These are phyloP conservation scores for Criorhina ranunculi DNA, from an alignment of 2,888 invertebrate genomes.

Conservation along the genomic window DNA sequence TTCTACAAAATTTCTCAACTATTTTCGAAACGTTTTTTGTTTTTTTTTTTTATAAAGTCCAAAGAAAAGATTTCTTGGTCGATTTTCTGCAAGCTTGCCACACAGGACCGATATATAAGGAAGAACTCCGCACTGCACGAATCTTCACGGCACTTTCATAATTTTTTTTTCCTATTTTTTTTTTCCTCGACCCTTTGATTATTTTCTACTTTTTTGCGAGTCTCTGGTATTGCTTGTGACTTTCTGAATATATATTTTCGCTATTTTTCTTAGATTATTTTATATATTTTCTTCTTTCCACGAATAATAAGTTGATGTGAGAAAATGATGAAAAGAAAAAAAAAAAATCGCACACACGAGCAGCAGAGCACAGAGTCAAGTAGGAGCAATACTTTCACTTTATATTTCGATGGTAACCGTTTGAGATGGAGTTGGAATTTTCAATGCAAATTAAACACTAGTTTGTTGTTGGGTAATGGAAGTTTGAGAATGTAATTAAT, in stretches of 20 bases:
- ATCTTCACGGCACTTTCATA: slow-evolving; percentile 74
- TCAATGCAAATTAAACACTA: slow-evolving; percentile 74
- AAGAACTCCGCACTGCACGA: slow-evolving; percentile 64
- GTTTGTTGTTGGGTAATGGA: slow-evolving; percentile 73
- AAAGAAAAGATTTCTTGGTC: slow-evolving; percentile 25
- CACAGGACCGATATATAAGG: slow-evolving; percentile 45
- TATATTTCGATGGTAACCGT: slow-evolving; percentile 68
- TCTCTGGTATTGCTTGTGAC: slow-evolving; percentile 35
- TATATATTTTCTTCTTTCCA: slow-evolving; percentile 50
- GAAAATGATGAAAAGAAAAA: slow-evolving; percentile 55
- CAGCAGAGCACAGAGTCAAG: slow-evolving; percentile 65
- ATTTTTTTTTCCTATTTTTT: slow-evolving; percentile 42
- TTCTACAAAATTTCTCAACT: slow-evolving; percentile 63
- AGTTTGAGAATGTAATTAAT: slow-evolving; percentile 75
- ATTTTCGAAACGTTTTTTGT: slow-evolving; percentile 65
- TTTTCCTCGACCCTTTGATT: background rate
- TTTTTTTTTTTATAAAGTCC: slow-evolving; percentile 20
- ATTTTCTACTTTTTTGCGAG: slow-evolving; percentile 15
- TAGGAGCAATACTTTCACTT: slow-evolving; percentile 75
- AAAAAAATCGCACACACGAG: slow-evolving; percentile 71
- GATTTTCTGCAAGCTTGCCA: slow-evolving; percentile 19
- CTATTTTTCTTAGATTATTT: slow-evolving; percentile 39
- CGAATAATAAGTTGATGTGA: slow-evolving; percentile 69
- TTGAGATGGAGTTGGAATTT: slow-evolving; percentile 62
- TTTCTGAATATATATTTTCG: slow-evolving; percentile 39